Evolutionary conservation across 1,140 invertebrate genomes (phyloP).

Genomic region (Ylistrum balloti): DNA sequence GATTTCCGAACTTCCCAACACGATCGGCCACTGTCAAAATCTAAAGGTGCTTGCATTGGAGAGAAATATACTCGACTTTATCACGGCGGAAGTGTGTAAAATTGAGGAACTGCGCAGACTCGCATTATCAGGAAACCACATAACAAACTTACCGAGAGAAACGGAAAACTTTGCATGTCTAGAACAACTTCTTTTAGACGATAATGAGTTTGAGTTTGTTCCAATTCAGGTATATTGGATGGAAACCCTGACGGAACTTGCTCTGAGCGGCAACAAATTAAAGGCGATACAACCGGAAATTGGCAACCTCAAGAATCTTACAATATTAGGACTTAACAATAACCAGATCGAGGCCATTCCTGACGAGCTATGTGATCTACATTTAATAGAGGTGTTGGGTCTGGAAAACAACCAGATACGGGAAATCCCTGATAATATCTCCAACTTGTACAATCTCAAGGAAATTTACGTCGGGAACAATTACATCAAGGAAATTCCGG

Average conservation of each 20-base stretch:
- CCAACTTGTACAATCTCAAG: conserved; percentile 74
- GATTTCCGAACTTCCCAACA: conserved; percentile 64
- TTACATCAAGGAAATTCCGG: conserved; percentile 72
- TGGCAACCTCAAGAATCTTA: conserved; percentile 70
- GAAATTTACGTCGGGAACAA: conserved; percentile 79
- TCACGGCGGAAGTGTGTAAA: conserved; percentile 77
- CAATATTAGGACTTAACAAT: conserved; percentile 77
- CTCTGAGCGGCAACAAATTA: conserved; percentile 76
- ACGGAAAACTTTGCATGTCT: conserved; percentile 76
- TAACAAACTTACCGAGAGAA: conserved; percentile 79
- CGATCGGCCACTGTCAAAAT: conserved; percentile 56
- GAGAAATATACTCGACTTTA: conserved; percentile 75
- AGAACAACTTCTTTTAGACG: conserved; percentile 77
- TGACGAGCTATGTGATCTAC: conserved; percentile 72
- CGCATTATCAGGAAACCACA: conserved; percentile 78
- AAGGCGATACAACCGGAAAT: conserved; percentile 75
- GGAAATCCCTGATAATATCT: conserved; percentile 73
- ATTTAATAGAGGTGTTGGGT: conserved; percentile 72
- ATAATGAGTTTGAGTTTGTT: conserved; percentile 81
- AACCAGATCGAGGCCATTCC: conserved; percentile 75
- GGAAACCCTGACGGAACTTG: conserved; percentile 73
- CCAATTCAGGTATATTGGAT: conserved; percentile 80
- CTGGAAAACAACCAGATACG: conserved; percentile 76
- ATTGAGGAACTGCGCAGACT: conserved; percentile 74
- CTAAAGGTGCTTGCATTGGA: conserved; percentile 76